Conservation (phyloP, 2,888 invertebrate species). For the Sminthurides aquaticus region DNA sequence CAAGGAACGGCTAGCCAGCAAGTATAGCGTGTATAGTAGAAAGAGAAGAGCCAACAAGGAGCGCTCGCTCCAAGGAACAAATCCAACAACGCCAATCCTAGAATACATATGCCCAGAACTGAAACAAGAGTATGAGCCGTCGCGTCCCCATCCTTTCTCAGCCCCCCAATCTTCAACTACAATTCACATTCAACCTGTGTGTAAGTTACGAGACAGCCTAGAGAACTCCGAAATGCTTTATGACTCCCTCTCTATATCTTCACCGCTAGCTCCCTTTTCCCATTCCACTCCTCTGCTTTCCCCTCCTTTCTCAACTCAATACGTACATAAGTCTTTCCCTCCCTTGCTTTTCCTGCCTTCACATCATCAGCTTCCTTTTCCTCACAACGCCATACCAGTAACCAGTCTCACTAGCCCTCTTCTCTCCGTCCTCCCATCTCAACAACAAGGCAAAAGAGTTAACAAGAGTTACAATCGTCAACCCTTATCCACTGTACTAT, state of each 20-base stretch:
- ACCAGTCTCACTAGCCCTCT: too few species aligned
- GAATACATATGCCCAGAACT: too few species aligned
- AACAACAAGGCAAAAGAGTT: too few species aligned
- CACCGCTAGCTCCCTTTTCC: not conserved
- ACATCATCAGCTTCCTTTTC: too few species aligned
- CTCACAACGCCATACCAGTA: too few species aligned
- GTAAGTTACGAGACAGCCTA: constrained; percentile 21
- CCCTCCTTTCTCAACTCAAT: not conserved
- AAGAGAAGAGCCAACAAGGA: not conserved
- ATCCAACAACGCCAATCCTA: too few species aligned
- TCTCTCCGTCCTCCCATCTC: too few species aligned
- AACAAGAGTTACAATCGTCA: too few species aligned
- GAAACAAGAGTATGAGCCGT: constrained; percentile 21
- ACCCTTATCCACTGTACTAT: too few species aligned
- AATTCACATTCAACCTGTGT: constrained; percentile 25
- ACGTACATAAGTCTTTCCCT: too few species aligned
- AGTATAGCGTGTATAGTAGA: not conserved
- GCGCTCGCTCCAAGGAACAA: too few species aligned
- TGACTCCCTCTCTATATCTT: constrained; percentile 1
- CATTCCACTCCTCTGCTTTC: not conserved
- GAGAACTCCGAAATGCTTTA: constrained; percentile 5
- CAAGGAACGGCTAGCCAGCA: not conserved
- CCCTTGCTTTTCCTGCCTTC: too few species aligned
- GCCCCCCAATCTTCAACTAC: constrained; percentile 28
- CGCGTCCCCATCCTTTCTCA: constrained; percentile 23